Evolutionary conservation across 2,113 vertebrate genomes (phyloP).

Genomic region (Erinaceus europaeus): DNA sequence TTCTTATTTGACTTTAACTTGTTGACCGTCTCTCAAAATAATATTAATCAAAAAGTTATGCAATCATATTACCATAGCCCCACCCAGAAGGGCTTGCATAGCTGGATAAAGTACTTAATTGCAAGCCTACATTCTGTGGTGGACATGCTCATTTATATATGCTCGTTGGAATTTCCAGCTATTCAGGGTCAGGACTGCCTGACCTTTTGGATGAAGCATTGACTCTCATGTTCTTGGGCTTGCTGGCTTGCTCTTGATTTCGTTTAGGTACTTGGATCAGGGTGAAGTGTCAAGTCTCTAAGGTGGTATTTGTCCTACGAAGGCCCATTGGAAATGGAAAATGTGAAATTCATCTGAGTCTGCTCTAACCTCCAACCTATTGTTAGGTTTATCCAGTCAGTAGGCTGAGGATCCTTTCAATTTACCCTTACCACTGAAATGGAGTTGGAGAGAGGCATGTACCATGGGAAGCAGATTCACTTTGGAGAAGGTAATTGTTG

Average conservation of each 20-base stretch:
- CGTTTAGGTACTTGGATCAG: background rate
- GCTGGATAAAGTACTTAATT: background rate
- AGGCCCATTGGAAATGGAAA: background rate
- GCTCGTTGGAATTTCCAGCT: background rate
- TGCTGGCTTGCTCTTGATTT: background rate
- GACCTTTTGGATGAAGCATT: background rate
- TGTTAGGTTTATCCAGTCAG: background rate
- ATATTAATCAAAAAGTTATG: background rate
- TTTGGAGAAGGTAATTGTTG: background rate
- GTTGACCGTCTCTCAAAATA: slow-evolving; percentile 7
- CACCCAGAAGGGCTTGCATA: background rate
- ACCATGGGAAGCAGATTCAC: background rate
- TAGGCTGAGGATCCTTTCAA: background rate
- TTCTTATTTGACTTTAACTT: slow-evolving; percentile 11
- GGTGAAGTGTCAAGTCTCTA: background rate
- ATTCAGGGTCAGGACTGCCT: background rate
- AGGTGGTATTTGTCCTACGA: background rate
- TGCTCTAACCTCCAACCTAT: background rate
- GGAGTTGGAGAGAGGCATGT: background rate
- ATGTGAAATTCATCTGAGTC: background rate
- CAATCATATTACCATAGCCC: background rate
- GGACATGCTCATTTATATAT: background rate
- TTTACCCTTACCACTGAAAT: background rate
- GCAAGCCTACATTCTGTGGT: background rate
- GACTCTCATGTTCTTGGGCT: accelerated